Conservation (phyloP, 2,113 vertebrate genomes). For the Myodes glareolus region DNA sequence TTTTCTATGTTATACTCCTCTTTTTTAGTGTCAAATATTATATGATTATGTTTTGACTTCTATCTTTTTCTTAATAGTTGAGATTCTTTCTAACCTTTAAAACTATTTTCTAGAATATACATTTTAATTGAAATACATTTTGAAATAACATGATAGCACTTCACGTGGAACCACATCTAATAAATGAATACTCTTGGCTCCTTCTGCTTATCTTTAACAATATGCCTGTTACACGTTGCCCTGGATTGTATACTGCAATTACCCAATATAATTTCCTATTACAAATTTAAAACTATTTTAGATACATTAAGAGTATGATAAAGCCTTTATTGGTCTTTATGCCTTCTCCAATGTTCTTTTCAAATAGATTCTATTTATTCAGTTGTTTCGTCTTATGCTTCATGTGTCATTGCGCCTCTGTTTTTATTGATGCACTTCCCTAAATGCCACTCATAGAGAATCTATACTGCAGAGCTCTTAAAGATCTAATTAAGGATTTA, state of each 20-base stretch:
- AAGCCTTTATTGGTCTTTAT: background rate
- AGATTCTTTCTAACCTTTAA: background rate
- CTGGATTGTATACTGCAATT: background rate
- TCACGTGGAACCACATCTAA: background rate
- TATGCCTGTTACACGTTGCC: background rate
- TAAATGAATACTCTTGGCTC: background rate
- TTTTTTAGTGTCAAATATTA: background rate
- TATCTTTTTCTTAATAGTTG: background rate
- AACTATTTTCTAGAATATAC: background rate
- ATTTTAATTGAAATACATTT: slow-evolving; percentile 5
- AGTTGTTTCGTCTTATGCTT: background rate
- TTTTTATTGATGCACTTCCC: background rate
- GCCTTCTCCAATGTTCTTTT: background rate
- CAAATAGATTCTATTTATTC: background rate
- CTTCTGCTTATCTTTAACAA: background rate
- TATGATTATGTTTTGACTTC: background rate
- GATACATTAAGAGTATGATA: background rate
- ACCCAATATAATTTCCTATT: background rate
- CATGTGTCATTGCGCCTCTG: background rate
- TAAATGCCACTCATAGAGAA: background rate
- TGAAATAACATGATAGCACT: background rate
- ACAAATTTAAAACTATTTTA: background rate
- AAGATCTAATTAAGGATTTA: background rate
- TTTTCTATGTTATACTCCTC: background rate
- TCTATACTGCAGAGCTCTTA: background rate